These are phyloP conservation scores for Perognathus longimembris DNA, from an alignment of 2,113 vertebrate species.

Conservation along the genomic window DNA sequence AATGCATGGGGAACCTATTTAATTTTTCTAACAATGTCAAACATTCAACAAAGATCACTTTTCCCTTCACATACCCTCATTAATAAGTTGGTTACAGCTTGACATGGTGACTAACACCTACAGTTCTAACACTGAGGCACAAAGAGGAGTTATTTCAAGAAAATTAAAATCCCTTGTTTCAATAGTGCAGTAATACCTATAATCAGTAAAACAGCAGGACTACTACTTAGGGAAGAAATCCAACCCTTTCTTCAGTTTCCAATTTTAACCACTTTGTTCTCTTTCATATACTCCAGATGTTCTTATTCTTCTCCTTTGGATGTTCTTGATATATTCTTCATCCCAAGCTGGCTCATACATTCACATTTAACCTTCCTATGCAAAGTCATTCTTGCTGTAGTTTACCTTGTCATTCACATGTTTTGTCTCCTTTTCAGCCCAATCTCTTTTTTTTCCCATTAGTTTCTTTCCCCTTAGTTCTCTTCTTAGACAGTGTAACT, in stretches of 20 bases:
- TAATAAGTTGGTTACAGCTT: no score
- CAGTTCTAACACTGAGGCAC: no score
- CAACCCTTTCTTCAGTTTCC: background rate
- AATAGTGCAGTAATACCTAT: background rate
- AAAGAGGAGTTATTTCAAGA: no score
- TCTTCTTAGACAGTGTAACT: slow-evolving; percentile 39
- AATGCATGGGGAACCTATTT: no score
- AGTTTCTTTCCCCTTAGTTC: slow-evolving; percentile 9
- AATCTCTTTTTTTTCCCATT: background rate
- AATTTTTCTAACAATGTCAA: no score
- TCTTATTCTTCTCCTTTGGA: background rate
- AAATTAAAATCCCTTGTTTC: background rate
- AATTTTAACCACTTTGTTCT: background rate
- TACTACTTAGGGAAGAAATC: background rate
- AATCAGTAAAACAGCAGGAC: background rate
- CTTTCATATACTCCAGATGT: background rate
- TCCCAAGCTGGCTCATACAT: background rate
- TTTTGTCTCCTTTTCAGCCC: slow-evolving; percentile 17
- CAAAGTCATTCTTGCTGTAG: background rate
- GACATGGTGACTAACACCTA: no score
- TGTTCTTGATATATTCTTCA: background rate
- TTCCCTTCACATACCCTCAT: no score
- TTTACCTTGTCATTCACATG: slow-evolving; percentile 57
- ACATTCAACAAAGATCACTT: no score
- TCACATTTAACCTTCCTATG: background rate